Percentiles rank a stretch among this genome's conserved stretches.
phyloP scores from a whole-genome alignment of 2,888 invertebrate species.

The Shargacucullia verbasci region DNA sequence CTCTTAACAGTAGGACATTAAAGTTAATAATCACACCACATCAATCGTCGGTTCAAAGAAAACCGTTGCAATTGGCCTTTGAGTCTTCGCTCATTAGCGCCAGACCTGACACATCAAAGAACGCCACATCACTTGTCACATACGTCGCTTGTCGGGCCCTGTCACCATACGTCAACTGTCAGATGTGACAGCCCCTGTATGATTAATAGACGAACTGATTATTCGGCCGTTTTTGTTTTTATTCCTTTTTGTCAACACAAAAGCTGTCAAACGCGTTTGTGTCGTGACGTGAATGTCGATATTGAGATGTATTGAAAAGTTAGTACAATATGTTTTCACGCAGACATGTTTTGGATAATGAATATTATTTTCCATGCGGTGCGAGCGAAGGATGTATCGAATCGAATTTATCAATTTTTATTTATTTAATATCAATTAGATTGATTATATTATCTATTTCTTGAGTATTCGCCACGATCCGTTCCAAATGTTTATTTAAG shows the following conservation, averaged over 20 bases:
- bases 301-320: constrained; percentile 42
- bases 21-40: constrained; percentile 63
- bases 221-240: constrained; percentile 59
- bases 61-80: constrained; percentile 64
- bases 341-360: constrained; percentile 2
- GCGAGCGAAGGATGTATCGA: constrained; percentile 6
- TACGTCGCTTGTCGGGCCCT: constrained; percentile 71
- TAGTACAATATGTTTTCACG: constrained; percentile 20
- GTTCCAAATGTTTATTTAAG: constrained; percentile 29
- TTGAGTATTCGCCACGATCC: constrained; percentile 7
- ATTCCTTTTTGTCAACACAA: constrained; percentile 68
- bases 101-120: constrained; percentile 79
- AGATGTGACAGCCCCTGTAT: constrained; percentile 62
- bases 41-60: constrained; percentile 64
- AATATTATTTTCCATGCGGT: constrained; percentile 13
- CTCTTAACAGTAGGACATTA: constrained; percentile 59
- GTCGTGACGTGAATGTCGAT: constrained; percentile 53
- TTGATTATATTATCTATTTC: constrained; percentile 3
- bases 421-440: constrained; percentile 23
- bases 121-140: constrained; percentile 67
- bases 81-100: constrained; percentile 75
- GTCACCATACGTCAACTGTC: constrained; percentile 74
- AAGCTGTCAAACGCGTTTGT: constrained; percentile 69
- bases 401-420: constrained; percentile 1
- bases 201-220: constrained; percentile 81